A percentile compares a stretch with the other conserved stretches of the same genome.
Evolutionary conservation across 1,140 invertebrate species (phyloP).

Genomic region (Monochamus saltuarius): DNA sequence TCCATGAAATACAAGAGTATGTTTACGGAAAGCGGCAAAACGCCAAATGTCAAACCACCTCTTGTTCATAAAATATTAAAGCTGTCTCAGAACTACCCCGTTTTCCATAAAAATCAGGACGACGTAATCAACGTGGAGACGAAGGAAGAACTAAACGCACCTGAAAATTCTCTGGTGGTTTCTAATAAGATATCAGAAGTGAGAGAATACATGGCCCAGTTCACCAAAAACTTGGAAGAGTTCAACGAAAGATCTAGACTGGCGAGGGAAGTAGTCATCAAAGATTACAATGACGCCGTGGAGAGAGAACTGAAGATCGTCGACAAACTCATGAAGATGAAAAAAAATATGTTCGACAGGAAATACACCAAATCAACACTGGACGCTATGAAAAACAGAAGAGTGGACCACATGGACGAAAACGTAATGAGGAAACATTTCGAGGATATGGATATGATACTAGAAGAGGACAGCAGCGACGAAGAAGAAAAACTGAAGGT

Average conservation of each 20-base stretch:
- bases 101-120: slow-evolving; percentile 22
- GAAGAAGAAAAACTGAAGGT: slow-evolving; percentile 3
- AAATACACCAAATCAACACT: neutral
- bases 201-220: slow-evolving; percentile 34
- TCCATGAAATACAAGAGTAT: slow-evolving; percentile 8
- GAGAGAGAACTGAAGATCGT: slow-evolving; percentile 28
- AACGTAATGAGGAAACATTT: slow-evolving; percentile 26
- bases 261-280: slow-evolving; percentile 31
- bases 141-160: slow-evolving; percentile 6
- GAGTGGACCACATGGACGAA: slow-evolving; percentile 11
- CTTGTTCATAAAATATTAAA: slow-evolving; percentile 29
- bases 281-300: slow-evolving; percentile 35
- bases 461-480: slow-evolving; percentile 17
- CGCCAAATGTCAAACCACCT: slow-evolving; percentile 15
- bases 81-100: slow-evolving; percentile 27
- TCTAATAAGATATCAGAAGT: slow-evolving; percentile 37
- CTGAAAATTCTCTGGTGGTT: slow-evolving; percentile 29
- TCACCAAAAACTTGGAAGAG: slow-evolving; percentile 34
- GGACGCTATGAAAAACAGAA: slow-evolving; percentile 1
- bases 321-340: slow-evolving; percentile 23
- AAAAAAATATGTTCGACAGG: slow-evolving; percentile 15
- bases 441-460: slow-evolving; percentile 30
- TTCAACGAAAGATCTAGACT: slow-evolving; percentile 33
- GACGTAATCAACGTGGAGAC: slow-evolving; percentile 7
- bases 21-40: slow-evolving; percentile 15